Evolutionary conservation across 2,113 vertebrate species (phyloP).

Genomic region (Etheostoma cragini): DNA sequence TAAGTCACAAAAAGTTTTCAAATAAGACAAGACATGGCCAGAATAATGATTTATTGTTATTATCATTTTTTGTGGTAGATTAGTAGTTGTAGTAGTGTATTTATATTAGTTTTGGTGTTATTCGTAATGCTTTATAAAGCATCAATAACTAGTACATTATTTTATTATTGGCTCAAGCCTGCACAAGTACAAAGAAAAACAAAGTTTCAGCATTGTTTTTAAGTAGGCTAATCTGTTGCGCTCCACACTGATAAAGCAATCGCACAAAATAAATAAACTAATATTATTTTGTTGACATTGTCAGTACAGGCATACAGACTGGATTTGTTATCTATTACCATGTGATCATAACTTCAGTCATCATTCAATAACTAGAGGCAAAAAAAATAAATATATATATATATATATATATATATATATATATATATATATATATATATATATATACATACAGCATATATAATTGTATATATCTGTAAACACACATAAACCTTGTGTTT

Average conservation of each 20-base stretch:
- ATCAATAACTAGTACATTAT: neutral
- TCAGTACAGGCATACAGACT: neutral
- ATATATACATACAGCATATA: too few relatives aligned
- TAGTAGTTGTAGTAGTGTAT: neutral
- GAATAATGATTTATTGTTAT: neutral
- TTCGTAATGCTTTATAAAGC: neutral
- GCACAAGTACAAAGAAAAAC: neutral
- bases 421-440: too few relatives aligned
- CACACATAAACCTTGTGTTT: neutral
- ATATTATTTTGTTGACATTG: neutral
- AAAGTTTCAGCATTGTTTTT: neutral
- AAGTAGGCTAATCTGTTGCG: neutral
- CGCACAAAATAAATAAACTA: neutral
- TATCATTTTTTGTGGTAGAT: neutral
- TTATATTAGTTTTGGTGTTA: neutral
- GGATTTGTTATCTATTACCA: neutral
- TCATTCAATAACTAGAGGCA: too few relatives aligned
- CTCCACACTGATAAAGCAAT: neutral
- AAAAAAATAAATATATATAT: too few relatives aligned
- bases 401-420: neutral
- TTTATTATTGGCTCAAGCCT: neutral
- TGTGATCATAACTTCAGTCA: neutral
- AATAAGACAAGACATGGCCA: neutral
- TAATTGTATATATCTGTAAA: neutral
- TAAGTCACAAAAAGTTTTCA: slow-evolving; percentile 21